Base-by-base conservation (phyloP, 2,113 vertebrate species). In the Etia nguti region DNA sequence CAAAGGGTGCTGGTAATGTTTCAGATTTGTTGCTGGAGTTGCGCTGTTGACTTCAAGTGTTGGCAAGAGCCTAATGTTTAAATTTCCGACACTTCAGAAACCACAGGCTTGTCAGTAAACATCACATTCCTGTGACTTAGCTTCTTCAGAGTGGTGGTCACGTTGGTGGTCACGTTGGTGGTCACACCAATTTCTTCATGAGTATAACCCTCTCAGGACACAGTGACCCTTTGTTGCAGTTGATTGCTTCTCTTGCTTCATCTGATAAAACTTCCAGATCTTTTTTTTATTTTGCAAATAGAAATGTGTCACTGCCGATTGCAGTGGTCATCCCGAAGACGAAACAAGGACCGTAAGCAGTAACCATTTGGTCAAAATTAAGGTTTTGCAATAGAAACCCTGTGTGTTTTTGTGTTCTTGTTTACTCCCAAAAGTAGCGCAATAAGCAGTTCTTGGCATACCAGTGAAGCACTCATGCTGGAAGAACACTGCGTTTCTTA, bases 391-490 rank as follows among this genome's bases (percentile, higher is more conserved):
- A 80, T 59, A 79, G 50, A 83, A 88, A 57, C n/a, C 29, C 1
- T 75, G 59, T 57, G 59, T 62, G 22, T 88, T 41, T 55, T 26
- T 62, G 34, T 81, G 75, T 87, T 87, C 22, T 24, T 73, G 68
- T 86, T 91, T 92, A 90, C 84, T 65, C 46, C 50, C 81, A 55
- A 87, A 87, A 83, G 56, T 34, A 41, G 79, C 56, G 65, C 54
- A 85, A 81, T 89, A 81, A 86, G 26, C 86, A 59, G 83, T 87
- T 87, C 79, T 90, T 88, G 82, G 84, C 88, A n/a, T 82, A 24
- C 59, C 31, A 10, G 55, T 55, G 15, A 59, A 73, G 65, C 84
- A 62, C 52, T 85, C 50, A 50, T 77, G 57, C 80, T 90, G 86
- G 70, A 90, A 89, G 80, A 88, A 90, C 88, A 83, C 24, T 57